A percentile compares a stretch with the other conserved stretches of the same genome.
Evolutionary conservation across 1,140 invertebrate genomes (phyloP).

Genomic region (Anastrepha ludens): DNA sequence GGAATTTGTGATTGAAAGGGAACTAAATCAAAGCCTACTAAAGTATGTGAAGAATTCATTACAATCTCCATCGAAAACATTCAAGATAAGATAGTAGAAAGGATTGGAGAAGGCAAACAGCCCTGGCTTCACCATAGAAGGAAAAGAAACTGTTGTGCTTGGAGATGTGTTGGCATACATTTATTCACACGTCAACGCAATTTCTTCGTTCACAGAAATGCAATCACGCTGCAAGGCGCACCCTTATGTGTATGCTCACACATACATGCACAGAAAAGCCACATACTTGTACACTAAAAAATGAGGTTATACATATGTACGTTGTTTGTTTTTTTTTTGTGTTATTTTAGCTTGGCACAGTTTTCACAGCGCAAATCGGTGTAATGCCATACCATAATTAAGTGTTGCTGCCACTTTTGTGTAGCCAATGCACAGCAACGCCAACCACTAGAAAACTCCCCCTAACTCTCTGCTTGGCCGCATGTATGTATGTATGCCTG

Average conservation of each 20-base stretch:
- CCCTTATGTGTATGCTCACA: not conserved
- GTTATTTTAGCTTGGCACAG: conserved; percentile 42
- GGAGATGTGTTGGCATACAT: no score
- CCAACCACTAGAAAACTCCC: not conserved
- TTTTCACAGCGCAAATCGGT: conserved; percentile 49
- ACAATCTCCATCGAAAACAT: no score
- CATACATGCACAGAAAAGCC: no score
- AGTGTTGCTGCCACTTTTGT: conserved; percentile 46
- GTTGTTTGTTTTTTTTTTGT: not conserved
- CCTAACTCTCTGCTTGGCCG: not conserved
- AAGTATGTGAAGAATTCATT: no score
- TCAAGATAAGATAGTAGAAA: no score
- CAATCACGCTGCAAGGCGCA: not conserved
- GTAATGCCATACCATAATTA: conserved; percentile 52
- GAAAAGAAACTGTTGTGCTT: no score
- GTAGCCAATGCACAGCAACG: not conserved
- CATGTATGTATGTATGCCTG: not conserved
- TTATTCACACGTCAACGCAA: no score
- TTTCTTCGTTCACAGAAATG: no score
- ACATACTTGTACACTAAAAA: not conserved
- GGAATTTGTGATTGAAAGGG: no score
- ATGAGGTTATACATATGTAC: conserved; percentile 24
- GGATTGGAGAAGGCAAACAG: no score
- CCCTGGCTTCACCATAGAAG: no score
- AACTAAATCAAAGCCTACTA: no score